A percentile compares a stretch with the other conserved stretches of the same genome.
phyloP scores from a whole-genome alignment of 2,113 vertebrate genomes.

The Sciurus niger region DNA sequence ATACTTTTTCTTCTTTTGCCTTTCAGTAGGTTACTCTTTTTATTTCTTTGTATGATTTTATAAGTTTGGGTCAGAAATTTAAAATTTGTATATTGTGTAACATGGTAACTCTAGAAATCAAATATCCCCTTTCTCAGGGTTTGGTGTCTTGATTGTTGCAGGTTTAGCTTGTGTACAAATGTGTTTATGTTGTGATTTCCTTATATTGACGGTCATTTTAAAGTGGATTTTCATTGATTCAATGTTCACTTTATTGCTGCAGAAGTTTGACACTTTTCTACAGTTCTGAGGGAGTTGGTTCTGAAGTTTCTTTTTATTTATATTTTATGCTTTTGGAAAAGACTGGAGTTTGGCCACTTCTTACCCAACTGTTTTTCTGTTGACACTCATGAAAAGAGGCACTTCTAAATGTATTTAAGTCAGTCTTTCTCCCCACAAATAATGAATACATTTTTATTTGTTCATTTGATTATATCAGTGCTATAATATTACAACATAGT shows the following conservation, averaged over 20 bases:
- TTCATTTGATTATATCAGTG: background rate
- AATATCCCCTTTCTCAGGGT: fast-evolving
- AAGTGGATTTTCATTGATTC: background rate
- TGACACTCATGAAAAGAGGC: background rate
- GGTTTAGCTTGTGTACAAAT: background rate
- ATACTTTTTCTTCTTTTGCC: background rate
- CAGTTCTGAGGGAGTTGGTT: background rate
- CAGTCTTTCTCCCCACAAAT: background rate
- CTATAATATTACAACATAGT: background rate
- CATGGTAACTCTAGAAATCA: background rate
- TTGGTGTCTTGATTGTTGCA: background rate
- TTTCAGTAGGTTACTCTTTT: background rate
- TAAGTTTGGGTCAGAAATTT: background rate
- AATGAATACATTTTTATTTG: background rate
- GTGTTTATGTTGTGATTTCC: background rate
- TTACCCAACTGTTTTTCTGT: background rate
- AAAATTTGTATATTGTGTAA: background rate
- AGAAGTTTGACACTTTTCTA: background rate
- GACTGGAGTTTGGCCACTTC: background rate
- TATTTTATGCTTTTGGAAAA: background rate
- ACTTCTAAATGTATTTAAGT: background rate
- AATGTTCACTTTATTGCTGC: background rate
- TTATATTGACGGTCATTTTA: background rate
- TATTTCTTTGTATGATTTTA: background rate
- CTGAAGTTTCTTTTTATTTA: background rate